Base-by-base conservation (phyloP, 2,113 vertebrate species). In the Pyrgilauda ruficollis region DNA sequence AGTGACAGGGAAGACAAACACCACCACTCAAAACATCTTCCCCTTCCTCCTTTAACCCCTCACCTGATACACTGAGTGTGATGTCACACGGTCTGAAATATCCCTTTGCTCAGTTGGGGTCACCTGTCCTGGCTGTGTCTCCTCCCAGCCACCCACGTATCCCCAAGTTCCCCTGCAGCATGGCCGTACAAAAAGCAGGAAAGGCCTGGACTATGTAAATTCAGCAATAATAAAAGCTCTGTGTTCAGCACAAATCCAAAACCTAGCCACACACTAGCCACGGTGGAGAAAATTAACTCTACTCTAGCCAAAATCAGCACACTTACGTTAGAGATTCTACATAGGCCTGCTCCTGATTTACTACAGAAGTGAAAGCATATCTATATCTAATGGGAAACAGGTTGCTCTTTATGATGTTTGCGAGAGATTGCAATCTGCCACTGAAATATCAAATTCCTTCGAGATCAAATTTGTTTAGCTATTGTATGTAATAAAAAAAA, bases 11-110 rank as follows among this genome's bases (percentile, higher is more conserved):
- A 46, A 33, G 5, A 39, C 46, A 69, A 52, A 19, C 37, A 44
- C 6, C 6, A 1, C 28, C 46, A 9, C 53, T 37, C 21, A 39
- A 77, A 68, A 44, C 2, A 3, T 15, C 2, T 0, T 0, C 3
- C 8, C 3, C 12, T 61, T 44, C 33, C 22, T 44, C 3, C 33
- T 44, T 33, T 30, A n/a, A 11, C 13, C 16, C 27, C 11, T 21
- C 27, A 5, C 14, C 2, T 12, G 37, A 27, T 23, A 18, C 17
- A 23, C 6, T 27, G 55, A 69, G 10, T 23, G 31, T 61, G 63
- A 27, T 33, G 22, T 28, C 27, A 8, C 12, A 28, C 15, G 22
- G 33, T 39, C 22, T 46, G 55, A 15, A 61, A 46, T 11, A 37
- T 23, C 33, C 18, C 8, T 46, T 18, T 8, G 22, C 1, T 46